Evolutionary conservation across 2,113 vertebrate species (phyloP).

Genomic region (Onychostruthus taczanowskii): DNA sequence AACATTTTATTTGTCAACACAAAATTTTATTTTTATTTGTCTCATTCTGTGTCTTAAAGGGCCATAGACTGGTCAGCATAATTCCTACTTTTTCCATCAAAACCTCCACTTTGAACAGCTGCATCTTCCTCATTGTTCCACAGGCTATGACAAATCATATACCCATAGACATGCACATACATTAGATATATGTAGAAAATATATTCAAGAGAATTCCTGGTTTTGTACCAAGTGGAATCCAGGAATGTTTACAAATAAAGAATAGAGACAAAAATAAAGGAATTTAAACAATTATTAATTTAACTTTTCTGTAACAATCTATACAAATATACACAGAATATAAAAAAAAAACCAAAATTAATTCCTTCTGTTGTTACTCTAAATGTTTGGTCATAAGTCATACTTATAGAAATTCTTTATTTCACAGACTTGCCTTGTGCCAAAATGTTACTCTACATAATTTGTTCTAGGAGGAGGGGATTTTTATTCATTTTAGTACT

Average conservation of each 20-base stretch:
- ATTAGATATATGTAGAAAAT: neutral
- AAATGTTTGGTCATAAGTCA: neutral
- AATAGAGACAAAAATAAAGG: neutral
- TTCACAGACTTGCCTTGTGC: neutral
- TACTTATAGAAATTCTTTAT: neutral
- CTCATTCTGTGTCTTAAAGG: neutral
- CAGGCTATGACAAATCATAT: neutral
- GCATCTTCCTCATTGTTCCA: neutral
- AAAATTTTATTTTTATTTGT: neutral
- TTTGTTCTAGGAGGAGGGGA: neutral
- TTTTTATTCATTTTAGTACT: neutral
- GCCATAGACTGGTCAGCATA: neutral
- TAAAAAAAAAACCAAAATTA: neutral
- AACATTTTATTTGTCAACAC: too few relatives aligned
- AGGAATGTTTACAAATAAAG: neutral
- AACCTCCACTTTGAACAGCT: neutral
- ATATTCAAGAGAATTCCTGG: neutral
- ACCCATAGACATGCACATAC: neutral
- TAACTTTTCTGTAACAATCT: neutral
- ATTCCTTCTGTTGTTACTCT: neutral
- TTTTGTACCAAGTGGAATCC: neutral
- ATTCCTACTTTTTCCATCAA: neutral
- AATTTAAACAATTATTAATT: neutral
- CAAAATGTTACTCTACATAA: neutral
- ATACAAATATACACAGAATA: neutral